These are phyloP conservation scores for Carduelis carduelis DNA, from an alignment of 2,797 vertebrate genomes.

Conservation along the genomic window DNA sequence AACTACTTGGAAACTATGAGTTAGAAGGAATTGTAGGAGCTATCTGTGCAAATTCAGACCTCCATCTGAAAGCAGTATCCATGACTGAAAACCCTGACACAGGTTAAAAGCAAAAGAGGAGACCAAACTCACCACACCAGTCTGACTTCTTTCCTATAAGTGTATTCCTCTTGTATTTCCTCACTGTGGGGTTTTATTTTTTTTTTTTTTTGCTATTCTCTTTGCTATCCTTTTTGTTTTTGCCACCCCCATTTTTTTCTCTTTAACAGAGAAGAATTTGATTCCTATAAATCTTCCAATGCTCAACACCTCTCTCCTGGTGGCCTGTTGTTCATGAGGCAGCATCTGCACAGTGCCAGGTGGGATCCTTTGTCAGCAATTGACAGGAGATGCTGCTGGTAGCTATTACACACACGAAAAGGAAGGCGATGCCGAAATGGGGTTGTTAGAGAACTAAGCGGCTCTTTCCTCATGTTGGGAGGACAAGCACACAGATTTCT, in stretches of 20 bases:
- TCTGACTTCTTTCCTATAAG: neutral
- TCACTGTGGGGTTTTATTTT: neutral
- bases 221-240: neutral
- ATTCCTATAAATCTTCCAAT: conserved; percentile 11
- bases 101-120: neutral
- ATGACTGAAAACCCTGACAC: neutral
- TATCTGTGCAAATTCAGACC: neutral
- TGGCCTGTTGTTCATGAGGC: neutral
- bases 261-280: neutral
- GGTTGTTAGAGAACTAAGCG: neutral
- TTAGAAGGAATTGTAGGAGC: neutral
- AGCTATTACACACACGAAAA: neutral
- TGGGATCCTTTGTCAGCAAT: conserved; percentile 25
- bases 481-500: conserved; percentile 1
- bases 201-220: neutral
- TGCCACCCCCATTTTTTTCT: neutral
- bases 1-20: neutral
- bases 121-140: neutral
- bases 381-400: conserved; percentile 29
- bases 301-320: neutral
- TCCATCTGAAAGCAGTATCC: neutral
- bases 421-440: neutral
- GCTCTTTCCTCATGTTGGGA: neutral
- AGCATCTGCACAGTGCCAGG: conserved; percentile 10
- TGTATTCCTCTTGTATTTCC: neutral